phyloP scores from a whole-genome alignment of 2,797 vertebrate genomes.

The Muscicapa striata region DNA sequence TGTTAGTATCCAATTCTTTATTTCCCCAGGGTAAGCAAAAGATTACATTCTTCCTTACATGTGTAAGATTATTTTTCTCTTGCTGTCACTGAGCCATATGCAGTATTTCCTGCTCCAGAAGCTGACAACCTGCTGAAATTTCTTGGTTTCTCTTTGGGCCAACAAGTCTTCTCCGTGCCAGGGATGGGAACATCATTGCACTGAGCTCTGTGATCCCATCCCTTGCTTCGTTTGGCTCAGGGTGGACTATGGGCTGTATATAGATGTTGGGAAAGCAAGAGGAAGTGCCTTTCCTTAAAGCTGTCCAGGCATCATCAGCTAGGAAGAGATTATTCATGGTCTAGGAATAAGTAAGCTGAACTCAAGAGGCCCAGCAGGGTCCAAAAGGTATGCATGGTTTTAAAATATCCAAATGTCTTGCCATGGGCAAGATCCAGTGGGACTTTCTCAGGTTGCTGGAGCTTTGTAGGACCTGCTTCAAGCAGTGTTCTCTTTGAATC shows the following conservation, averaged over 20 bases:
- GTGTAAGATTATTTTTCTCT: not conserved
- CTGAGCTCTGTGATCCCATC: not conserved
- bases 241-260: not conserved
- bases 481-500: not conserved
- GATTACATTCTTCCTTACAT: not conserved
- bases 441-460: not conserved
- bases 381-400: not conserved
- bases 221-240: rapidly evolving
- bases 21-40: not conserved
- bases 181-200: not conserved
- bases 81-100: not conserved
- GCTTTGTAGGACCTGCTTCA: not conserved
- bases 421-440: not conserved
- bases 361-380: not conserved
- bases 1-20: not conserved
- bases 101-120: not conserved
- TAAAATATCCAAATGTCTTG: not conserved
- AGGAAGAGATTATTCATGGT: not conserved
- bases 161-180: not conserved
- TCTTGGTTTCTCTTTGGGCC: not conserved
- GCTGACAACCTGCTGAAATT: not conserved
- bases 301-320: not conserved
- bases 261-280: not conserved
- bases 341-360: not conserved
- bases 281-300: not conserved